These are phyloP conservation scores for Dryobota labecula DNA, from an alignment of 2,888 invertebrate species.

Conservation along the genomic window DNA sequence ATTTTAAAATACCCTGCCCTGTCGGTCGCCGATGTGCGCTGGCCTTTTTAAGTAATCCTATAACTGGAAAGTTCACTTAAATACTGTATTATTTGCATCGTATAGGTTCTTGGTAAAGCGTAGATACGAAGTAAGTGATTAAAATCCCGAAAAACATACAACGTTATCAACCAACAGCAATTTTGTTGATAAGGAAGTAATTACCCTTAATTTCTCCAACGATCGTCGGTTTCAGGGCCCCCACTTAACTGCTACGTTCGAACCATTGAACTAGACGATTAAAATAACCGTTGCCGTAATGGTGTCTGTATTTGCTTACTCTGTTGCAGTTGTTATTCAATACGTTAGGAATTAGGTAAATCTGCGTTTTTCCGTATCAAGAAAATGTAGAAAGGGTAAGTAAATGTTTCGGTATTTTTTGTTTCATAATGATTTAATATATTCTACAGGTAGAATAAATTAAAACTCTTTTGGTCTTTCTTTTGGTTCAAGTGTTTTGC, in stretches of 20 bases:
- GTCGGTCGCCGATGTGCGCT: too few species aligned
- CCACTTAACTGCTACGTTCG: conserved; percentile 69
- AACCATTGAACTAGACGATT: conserved; percentile 78
- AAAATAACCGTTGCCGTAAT: conserved; percentile 80
- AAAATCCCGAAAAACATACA: background rate
- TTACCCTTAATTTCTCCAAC: conserved; percentile 8
- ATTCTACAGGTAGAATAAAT: background rate
- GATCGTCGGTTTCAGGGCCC: conserved; percentile 55
- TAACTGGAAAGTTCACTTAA: background rate
- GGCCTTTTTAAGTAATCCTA: background rate
- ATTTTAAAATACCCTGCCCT: too few species aligned
- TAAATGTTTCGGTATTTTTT: background rate
- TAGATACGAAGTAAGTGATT: background rate
- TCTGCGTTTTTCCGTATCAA: conserved; percentile 13
- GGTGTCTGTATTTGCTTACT: conserved; percentile 72
- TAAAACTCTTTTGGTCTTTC: background rate
- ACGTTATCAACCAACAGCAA: background rate
- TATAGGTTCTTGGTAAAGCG: background rate
- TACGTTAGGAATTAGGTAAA: conserved; percentile 46
- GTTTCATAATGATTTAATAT: background rate
- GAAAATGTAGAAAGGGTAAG: background rate
- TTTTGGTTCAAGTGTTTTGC: background rate
- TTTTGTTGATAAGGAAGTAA: conserved; percentile 18
- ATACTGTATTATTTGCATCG: background rate
- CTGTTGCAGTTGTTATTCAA: conserved; percentile 65